These are phyloP conservation scores for Drosophila pachea DNA, from an alignment of 1,140 invertebrate genomes.

Conservation along the genomic window DNA sequence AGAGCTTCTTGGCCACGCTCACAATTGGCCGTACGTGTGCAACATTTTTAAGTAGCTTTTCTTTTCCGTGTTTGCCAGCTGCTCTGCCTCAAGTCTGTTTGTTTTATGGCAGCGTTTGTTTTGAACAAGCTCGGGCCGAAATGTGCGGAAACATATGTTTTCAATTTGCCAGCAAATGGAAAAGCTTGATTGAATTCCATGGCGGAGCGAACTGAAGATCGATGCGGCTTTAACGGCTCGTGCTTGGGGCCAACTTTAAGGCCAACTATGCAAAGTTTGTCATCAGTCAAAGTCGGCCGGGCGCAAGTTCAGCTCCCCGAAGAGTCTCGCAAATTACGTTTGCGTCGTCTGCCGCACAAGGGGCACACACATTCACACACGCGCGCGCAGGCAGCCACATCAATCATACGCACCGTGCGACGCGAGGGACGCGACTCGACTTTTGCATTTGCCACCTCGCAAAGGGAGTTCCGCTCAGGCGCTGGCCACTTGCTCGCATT, in stretches of 20 bases:
- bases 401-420: conserved; percentile 72
- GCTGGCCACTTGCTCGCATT: conserved; percentile 26
- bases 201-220: conserved; percentile 50
- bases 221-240: conserved; percentile 46
- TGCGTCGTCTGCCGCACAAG: conserved; percentile 57
- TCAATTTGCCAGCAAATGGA: conserved; percentile 73
- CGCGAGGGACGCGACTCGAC: conserved; percentile 37
- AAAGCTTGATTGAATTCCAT: conserved; percentile 73
- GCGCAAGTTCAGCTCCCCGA: conserved; percentile 42
- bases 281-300: conserved; percentile 46
- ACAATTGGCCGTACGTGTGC: conserved; percentile 75
- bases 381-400: conserved; percentile 42
- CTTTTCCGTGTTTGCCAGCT: conserved; percentile 36
- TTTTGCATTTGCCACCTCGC: conserved; percentile 31
- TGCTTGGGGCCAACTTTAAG: conserved; percentile 11
- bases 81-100: conserved; percentile 44
- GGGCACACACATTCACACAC: conserved; percentile 5
- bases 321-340: conserved; percentile 70
- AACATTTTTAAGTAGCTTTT: conserved; percentile 76
- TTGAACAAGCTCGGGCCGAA: conserved; percentile 40
- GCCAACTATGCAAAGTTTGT: conserved; percentile 62
- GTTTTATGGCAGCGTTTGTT: conserved; percentile 61
- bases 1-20: conserved; percentile 37
- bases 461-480: conserved; percentile 34
- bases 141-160: conserved; percentile 66